Conservation (phyloP, 2,797 vertebrate species). For the Pangasius djambal region DNA sequence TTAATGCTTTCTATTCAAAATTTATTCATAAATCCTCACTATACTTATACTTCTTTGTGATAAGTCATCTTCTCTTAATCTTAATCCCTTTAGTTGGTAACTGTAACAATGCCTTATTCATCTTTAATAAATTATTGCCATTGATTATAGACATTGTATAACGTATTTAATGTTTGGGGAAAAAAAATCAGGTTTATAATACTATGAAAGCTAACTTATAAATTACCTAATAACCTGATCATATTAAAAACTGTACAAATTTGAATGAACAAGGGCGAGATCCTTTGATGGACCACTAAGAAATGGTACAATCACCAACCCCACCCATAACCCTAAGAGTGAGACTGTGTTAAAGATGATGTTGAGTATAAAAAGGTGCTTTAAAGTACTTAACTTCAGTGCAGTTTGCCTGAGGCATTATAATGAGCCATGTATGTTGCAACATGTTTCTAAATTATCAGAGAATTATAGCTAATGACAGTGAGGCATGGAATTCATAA, state of each 20-base stretch:
- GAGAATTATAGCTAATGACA: background rate
- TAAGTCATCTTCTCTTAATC: no score
- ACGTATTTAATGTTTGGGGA: background rate
- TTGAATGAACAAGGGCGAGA: background rate
- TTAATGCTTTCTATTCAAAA: no score
- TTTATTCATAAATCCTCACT: no score
- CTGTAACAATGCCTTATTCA: no score
- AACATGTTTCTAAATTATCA: background rate
- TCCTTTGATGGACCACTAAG: background rate
- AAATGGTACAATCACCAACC: background rate
- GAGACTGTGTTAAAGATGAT: background rate
- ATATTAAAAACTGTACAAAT: background rate
- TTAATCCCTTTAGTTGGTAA: no score
- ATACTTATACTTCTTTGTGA: no score
- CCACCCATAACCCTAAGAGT: background rate
- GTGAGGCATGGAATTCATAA: background rate
- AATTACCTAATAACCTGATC: background rate
- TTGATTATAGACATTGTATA: background rate
- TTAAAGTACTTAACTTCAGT: background rate
- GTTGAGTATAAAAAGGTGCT: background rate
- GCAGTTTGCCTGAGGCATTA: background rate
- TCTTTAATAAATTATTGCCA: no score
- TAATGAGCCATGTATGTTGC: background rate
- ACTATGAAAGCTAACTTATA: background rate
- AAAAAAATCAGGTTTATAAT: background rate